Evolutionary conservation across 2,888 invertebrate genomes (phyloP).

Genomic region (Cryptophagus acutangulus): DNA sequence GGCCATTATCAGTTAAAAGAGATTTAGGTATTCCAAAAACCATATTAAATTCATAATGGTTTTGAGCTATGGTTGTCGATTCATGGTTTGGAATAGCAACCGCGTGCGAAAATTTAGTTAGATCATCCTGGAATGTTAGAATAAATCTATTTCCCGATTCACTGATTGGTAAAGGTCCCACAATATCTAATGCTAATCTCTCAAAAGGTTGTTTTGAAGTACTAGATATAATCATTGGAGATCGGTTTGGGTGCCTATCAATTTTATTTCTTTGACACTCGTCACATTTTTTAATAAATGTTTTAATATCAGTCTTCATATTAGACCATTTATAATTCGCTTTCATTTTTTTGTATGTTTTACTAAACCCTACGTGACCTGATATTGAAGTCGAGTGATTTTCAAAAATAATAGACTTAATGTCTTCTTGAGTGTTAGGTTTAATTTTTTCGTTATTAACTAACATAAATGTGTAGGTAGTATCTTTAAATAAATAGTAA

Average conservation of each 20-base stretch:
- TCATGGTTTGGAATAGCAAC: slow-evolving; percentile 30
- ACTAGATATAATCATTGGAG: slow-evolving; percentile 38
- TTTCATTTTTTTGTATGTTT: slow-evolving; percentile 20
- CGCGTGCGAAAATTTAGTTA: slow-evolving; percentile 22
- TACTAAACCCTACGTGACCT: slow-evolving; percentile 12
- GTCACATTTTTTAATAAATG: slow-evolving; percentile 17
- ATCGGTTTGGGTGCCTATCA: slow-evolving; percentile 18
- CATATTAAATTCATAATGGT: slow-evolving; percentile 34
- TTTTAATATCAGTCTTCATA: slow-evolving; percentile 23
- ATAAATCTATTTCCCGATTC: slow-evolving; percentile 29
- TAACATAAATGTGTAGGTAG: too few species aligned
- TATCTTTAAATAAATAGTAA: too few species aligned
- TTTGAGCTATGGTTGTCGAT: slow-evolving; percentile 34
- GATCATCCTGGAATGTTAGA: slow-evolving; percentile 27
- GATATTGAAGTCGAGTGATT: slow-evolving; percentile 5
- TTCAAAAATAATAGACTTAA: slow-evolving; percentile 6
- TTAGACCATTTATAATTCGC: slow-evolving; percentile 22
- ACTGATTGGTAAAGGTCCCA: slow-evolving; percentile 32
- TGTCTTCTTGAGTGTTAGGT: slow-evolving; percentile 2
- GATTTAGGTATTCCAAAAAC: slow-evolving; percentile 39
- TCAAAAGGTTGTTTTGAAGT: slow-evolving; percentile 33
- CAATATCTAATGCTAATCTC: slow-evolving; percentile 32
- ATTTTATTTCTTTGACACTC: slow-evolving; percentile 31
- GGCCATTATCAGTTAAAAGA: slow-evolving; percentile 42
- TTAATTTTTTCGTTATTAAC: too few species aligned